A percentile compares a stretch with the other conserved stretches of the same genome.
phyloP scores from a whole-genome alignment of 2,888 invertebrate genomes.

The Fabriciana adippe region DNA sequence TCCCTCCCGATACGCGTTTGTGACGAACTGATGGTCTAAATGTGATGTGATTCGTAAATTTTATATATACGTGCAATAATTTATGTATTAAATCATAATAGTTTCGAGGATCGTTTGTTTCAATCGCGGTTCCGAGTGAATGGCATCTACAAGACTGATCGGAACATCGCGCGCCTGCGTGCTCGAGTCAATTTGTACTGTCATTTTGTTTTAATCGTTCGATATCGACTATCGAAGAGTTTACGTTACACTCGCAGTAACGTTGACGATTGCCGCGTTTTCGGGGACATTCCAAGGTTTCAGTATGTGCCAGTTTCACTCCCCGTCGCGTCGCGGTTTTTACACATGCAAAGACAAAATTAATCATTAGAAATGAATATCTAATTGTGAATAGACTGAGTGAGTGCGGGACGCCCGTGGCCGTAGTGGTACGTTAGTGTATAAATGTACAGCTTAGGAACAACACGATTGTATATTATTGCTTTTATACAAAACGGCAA shows the following conservation, averaged over 20 bases:
- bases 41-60: slow-evolving; percentile 55
- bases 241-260: background rate
- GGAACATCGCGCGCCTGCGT: slow-evolving; percentile 69
- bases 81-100: slow-evolving; percentile 66
- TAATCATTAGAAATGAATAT: slow-evolving; percentile 52
- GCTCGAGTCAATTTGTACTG: slow-evolving; percentile 69
- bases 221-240: background rate
- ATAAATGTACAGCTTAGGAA: slow-evolving; percentile 76
- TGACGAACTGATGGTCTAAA: slow-evolving; percentile 42
- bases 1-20: slow-evolving; percentile 1
- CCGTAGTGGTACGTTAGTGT: slow-evolving; percentile 61
- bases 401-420: slow-evolving; percentile 31
- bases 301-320: slow-evolving; percentile 12
- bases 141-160: slow-evolving; percentile 73
- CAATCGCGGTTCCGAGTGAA: slow-evolving; percentile 65
- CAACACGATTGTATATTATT: slow-evolving; percentile 77
- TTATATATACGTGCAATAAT: slow-evolving; percentile 75
- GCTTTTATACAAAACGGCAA: slow-evolving; percentile 67
- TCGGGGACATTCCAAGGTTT: slow-evolving; percentile 37
- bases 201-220: slow-evolving; percentile 9
- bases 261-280: slow-evolving; percentile 2
- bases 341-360: slow-evolving; percentile 20
- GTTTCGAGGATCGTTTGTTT: slow-evolving; percentile 58
- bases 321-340: slow-evolving; percentile 17
- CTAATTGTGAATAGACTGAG: slow-evolving; percentile 65